These are phyloP conservation scores for Gymnothorax javanicus DNA, from an alignment of 2,797 vertebrate species.

Conservation along the genomic window DNA sequence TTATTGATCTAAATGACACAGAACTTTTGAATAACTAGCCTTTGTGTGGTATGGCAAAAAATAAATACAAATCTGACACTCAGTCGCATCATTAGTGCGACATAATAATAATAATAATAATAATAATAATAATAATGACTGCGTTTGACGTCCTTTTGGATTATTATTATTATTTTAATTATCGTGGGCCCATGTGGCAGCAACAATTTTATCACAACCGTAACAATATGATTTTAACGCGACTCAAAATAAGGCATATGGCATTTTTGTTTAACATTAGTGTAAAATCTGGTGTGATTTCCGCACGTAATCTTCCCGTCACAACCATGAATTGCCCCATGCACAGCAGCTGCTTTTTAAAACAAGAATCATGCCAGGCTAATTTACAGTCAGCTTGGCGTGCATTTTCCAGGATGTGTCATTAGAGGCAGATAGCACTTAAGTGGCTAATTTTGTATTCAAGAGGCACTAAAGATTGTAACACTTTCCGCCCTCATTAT, in stretches of 20 bases:
- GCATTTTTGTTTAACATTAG: slow-evolving; percentile 17
- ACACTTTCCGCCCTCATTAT: slow-evolving; percentile 75
- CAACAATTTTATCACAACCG: neutral
- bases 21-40: neutral
- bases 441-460: slow-evolving; percentile 72
- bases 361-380: slow-evolving; percentile 73
- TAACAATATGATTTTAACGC: neutral
- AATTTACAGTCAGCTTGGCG: slow-evolving; percentile 71
- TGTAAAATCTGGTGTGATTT: neutral
- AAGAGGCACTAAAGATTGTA: slow-evolving; percentile 69
- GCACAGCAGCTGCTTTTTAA: neutral
- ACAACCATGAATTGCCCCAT: neutral
- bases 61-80: neutral
- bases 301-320: neutral
- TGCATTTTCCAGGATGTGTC: slow-evolving; percentile 55
- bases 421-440: slow-evolving; percentile 71
- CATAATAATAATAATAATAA: neutral
- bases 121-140: neutral
- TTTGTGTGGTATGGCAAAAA: neutral
- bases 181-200: neutral
- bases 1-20: too few relatives aligned
- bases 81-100: neutral
- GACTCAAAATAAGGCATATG: neutral
- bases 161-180: too few relatives aligned
- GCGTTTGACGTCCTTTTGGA: too few relatives aligned